These are phyloP conservation scores for Taurulus bubalis DNA, from an alignment of 2,113 vertebrate species.

Conservation along the genomic window DNA sequence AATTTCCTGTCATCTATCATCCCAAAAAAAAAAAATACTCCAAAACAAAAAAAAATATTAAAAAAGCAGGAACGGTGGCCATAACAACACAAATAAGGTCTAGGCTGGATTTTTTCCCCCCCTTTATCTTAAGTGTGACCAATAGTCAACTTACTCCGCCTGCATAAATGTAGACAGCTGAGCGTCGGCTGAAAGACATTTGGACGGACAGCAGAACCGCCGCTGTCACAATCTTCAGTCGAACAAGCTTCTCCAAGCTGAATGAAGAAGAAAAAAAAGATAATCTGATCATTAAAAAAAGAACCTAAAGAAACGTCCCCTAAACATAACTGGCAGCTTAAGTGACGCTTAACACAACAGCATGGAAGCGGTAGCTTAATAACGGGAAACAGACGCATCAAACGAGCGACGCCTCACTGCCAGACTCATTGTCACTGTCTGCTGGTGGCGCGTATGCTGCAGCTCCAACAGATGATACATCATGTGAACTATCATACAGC, in stretches of 20 bases:
- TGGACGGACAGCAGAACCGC: conserved; percentile 51
- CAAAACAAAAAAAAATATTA: background rate
- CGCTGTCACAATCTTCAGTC: conserved; percentile 49
- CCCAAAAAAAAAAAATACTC: conserved; percentile 24
- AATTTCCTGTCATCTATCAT: conserved; percentile 8
- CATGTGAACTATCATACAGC: conserved; percentile 72
- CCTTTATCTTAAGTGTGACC: conserved; percentile 18
- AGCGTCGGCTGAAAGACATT: conserved; percentile 43
- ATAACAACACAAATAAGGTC: background rate
- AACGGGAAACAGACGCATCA: conserved; percentile 61
- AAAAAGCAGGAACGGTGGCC: background rate
- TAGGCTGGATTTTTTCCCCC: background rate
- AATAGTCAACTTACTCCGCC: conserved; percentile 29
- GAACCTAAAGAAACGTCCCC: conserved; percentile 25
- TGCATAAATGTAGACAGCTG: conserved; percentile 50
- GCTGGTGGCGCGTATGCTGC: conserved; percentile 42
- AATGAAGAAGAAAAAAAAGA: conserved; percentile 57
- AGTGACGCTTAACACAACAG: conserved; percentile 66
- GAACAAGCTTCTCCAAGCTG: conserved; percentile 65
- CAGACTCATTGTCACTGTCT: conserved; percentile 67
- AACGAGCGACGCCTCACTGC: conserved; percentile 44
- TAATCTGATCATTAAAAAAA: conserved; percentile 38
- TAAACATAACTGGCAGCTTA: conserved; percentile 57
- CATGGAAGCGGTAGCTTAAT: conserved; percentile 58
- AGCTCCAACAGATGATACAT: conserved; percentile 72